phyloP scores from a whole-genome alignment of 1,140 invertebrate genomes.

The Battus philenor region DNA sequence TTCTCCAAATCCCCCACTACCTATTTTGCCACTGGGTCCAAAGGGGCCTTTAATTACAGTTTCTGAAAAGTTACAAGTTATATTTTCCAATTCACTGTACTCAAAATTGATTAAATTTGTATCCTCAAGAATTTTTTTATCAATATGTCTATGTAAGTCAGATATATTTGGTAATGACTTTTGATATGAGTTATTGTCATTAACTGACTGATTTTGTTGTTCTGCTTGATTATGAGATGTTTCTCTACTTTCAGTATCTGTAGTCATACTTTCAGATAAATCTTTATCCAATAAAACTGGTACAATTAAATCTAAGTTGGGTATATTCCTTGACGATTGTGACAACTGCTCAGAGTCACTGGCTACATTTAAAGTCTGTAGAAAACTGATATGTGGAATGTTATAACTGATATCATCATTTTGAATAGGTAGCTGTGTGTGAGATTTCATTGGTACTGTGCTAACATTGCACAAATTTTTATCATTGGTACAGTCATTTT shows the following conservation, averaged over 20 bases:
- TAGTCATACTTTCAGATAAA: background rate
- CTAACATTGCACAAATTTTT: constrained; percentile 10
- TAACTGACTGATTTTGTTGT: constrained; percentile 1
- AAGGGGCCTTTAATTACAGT: constrained; percentile 22
- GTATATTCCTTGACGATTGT: constrained; percentile 10
- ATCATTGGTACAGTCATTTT: constrained; percentile 4
- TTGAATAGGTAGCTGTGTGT: too few species aligned
- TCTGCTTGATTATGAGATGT: background rate
- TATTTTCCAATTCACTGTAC: constrained; percentile 44
- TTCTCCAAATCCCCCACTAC: constrained; percentile 82
- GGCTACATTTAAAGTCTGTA: background rate
- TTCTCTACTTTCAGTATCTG: constrained; percentile 4
- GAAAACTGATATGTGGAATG: constrained; percentile 3
- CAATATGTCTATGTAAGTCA: constrained; percentile 34
- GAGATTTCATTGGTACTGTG: constrained; percentile 1
- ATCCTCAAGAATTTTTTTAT: constrained; percentile 48
- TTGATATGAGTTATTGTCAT: constrained; percentile 24
- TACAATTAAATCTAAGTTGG: background rate
- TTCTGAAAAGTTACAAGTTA: constrained; percentile 54
- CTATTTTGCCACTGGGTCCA: constrained; percentile 73
- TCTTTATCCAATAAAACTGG: background rate
- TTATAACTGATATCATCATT: constrained; percentile 4
- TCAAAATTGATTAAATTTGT: constrained; percentile 48
- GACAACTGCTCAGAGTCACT: background rate
- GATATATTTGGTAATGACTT: constrained; percentile 34